Evolutionary conservation across 2,113 vertebrate genomes (phyloP), one percentile per base, ranked within the genome.

Genomic region (Neotoma lepida): DNA sequence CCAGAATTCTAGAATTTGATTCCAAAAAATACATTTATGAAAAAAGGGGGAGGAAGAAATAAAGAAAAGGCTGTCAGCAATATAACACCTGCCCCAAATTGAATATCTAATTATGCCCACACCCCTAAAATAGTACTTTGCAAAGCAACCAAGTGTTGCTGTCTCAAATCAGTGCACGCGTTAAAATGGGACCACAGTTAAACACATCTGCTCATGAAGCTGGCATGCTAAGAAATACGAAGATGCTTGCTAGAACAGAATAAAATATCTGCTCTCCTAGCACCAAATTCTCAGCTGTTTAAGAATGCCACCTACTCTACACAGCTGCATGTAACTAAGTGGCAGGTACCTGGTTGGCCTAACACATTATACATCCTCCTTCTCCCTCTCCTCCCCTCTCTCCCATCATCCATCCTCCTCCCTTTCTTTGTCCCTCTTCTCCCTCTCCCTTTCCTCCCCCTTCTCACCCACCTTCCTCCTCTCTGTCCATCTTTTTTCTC

Each of bases 1-100:
- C 96, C 96, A 96, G 94, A 94, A 96, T 93, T 93, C 88, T 89
- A 95, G 91, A 95, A 94, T 96, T 91, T 82, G 81, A 88, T 93
- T 91, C 73, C 73, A 94, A 28, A 89, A 90, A 51, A 86, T 71
- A 88, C 78, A 94, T 78, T 95, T 95, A 91, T 93, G 66, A 81
- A 10, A 66, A 30, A 13, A 17, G 4, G 39, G 8, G 63, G 13
- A 30, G 28, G 4, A 30, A 54, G 17, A 84, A 33, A 30, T 51
- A 44, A 66, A 78, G 64, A 81, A 88, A 93, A 91, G 41, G 18
- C 77, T 96, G 84, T 88, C 35, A 58, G 61, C 78, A 20, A 94
- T 88, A 54, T 70, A 95, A 90, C 94, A 97, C 96, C 93, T 96
- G 93, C 68, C 49, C 89, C 71, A 94, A 97, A 61, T 3, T 66